Base-by-base conservation (phyloP, 2,797 vertebrate genomes). In the Choloepus didactylus region DNA sequence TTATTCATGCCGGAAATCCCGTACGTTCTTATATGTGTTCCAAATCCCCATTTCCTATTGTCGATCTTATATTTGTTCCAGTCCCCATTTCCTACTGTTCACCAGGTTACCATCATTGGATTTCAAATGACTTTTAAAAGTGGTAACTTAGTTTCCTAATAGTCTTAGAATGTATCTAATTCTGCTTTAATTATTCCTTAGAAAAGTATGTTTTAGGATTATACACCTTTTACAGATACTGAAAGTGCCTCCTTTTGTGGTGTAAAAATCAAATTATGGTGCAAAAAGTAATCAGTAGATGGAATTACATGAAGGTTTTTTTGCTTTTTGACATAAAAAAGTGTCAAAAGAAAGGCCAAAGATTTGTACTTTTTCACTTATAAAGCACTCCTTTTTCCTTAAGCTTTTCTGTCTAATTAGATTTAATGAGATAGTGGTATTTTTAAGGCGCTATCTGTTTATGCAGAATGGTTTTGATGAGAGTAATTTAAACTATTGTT, bases 231-330 rank as follows among this genome's bases (percentile, higher is more conserved):
- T 97, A 97, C 97, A 98, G 98, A 98, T 98, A 98, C 98, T 98
- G 98, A 98, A 98, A 98, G 98, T 98, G 98, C 98, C 98, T 98
- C 98, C 98, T 98, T 98, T 98, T 98, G 97, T 98, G 98, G 97
- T 97, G 95, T 97, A 96, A 93, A 97, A 97, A 97, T 96, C 96
- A 96, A 97, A 98, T 98, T 98, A 98, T 98, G 98, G 98, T 98
- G 98, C 98, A 98, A 98, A 97, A 98, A 97, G 97, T 97, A 98
- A 98, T 98, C 97, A 97, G 88, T 98, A 97, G 98, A 98, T 96
- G 98, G 98, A 98, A 98, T 75, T 97, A 98, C 96, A 91, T 98
- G 98, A 98, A 98, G 97, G 94, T 97, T 98, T 98, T 49, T 98
- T 98, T 98, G 97, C 97, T 98, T 98, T 98, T 97, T 97, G 98